Conservation (phyloP, 2,888 invertebrate species). For the Stomorhina lunata region DNA sequence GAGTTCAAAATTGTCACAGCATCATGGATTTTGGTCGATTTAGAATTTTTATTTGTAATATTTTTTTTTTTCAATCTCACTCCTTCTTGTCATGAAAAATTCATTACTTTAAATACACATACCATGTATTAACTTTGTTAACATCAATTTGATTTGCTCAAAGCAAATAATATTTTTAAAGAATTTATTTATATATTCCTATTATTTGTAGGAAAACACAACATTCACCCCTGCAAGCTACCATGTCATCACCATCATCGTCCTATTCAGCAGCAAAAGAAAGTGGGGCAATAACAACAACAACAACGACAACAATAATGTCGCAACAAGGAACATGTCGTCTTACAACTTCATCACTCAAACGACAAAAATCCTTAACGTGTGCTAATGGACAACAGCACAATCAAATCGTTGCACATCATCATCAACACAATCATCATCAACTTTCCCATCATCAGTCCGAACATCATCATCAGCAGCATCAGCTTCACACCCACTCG, state of each 20-base stretch:
- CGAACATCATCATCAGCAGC: neutral
- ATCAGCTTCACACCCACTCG: neutral
- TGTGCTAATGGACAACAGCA: conserved; percentile 69
- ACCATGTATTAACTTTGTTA: neutral
- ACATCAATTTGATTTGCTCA: neutral
- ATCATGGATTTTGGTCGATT: too few relatives aligned
- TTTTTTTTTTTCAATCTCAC: too few relatives aligned
- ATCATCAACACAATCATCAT: neutral
- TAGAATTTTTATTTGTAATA: too few relatives aligned
- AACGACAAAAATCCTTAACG: conserved; percentile 74
- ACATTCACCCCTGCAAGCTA: conserved; percentile 43
- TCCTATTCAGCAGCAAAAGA: conserved; percentile 10
- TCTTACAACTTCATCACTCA: conserved; percentile 73
- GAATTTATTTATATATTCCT: neutral
- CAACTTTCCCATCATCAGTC: neutral
- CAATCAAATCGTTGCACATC: neutral
- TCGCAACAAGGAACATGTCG: conserved; percentile 68
- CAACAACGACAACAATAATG: conserved; percentile 1
- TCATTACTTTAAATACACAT: too few relatives aligned
- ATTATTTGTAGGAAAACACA: conserved; percentile 55
- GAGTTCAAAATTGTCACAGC: too few relatives aligned
- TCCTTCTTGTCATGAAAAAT: too few relatives aligned
- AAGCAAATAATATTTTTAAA: neutral
- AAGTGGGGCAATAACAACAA: neutral
- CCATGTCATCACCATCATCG: conserved; percentile 41